Evolutionary conservation across 2,797 vertebrate genomes (phyloP).

Genomic region (Premnoplex brunnescens): DNA sequence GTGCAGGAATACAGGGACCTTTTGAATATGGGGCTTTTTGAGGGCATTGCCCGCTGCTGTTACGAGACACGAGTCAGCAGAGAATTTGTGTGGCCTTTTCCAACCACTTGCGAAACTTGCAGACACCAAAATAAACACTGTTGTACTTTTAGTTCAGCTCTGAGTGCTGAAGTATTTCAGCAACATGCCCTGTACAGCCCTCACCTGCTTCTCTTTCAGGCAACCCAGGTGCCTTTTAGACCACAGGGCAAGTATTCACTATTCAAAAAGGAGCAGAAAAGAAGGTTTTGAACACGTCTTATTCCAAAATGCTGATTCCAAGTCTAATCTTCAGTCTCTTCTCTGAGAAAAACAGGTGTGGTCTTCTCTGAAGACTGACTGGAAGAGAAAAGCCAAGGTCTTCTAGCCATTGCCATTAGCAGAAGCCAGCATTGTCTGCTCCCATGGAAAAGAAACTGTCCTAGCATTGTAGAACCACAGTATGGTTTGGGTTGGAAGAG

Average conservation of each 20-base stretch:
- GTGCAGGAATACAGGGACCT: background rate
- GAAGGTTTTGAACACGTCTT: background rate
- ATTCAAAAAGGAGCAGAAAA: background rate
- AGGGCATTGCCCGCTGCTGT: background rate
- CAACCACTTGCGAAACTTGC: background rate
- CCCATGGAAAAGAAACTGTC: background rate
- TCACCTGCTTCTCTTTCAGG: background rate
- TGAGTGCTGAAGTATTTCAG: background rate
- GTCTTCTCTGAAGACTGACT: background rate
- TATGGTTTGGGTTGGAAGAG: background rate
- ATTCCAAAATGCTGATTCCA: background rate
- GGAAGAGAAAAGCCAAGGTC: background rate
- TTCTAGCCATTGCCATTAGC: background rate
- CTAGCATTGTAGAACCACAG: background rate
- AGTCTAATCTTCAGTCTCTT: background rate
- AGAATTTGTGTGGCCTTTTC: background rate
- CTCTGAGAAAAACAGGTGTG: background rate
- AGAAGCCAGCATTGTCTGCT: background rate
- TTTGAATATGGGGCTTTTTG: background rate
- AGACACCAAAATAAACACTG: background rate
- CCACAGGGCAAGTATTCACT: rapidly evolving
- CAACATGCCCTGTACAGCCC: background rate
- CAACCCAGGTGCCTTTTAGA: background rate
- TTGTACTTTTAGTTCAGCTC: background rate
- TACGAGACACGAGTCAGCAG: background rate